These are phyloP conservation scores for Apantesis nais DNA, from an alignment of 2,888 invertebrate species.

Conservation along the genomic window DNA sequence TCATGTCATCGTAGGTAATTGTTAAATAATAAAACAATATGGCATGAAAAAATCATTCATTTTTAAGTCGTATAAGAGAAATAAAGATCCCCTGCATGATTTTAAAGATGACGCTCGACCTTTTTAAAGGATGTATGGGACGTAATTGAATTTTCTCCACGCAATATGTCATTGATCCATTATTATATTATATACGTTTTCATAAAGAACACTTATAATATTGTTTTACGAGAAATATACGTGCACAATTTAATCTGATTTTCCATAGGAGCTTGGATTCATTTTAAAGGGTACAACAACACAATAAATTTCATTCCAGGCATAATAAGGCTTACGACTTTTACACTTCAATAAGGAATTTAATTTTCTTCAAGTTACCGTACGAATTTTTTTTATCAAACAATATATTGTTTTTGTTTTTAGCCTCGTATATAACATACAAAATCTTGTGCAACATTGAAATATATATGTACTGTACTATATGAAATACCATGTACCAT, in stretches of 20 bases:
- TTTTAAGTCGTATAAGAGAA: neutral
- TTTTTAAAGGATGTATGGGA: neutral
- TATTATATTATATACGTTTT: conserved; percentile 3
- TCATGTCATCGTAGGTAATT: neutral
- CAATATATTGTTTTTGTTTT: neutral
- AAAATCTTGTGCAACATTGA: neutral
- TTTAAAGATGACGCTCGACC: neutral
- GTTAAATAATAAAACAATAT: neutral
- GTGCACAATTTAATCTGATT: neutral
- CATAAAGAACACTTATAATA: neutral
- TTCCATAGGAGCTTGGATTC: neutral
- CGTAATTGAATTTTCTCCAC: conserved; percentile 4
- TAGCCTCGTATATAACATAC: neutral
- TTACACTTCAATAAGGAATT: neutral
- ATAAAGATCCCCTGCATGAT: neutral
- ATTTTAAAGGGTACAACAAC: neutral
- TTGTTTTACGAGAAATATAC: conserved; percentile 3
- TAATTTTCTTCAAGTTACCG: neutral
- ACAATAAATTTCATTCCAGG: neutral
- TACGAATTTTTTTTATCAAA: neutral
- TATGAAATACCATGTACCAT: too few relatives aligned
- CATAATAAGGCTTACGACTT: neutral
- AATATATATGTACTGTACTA: neutral
- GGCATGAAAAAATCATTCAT: neutral
- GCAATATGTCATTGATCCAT: conserved; percentile 7